Evolutionary conservation across 2,888 invertebrate species (phyloP), one percentile per base, ranked within the genome.

Genomic region (Erannis defoliaria): DNA sequence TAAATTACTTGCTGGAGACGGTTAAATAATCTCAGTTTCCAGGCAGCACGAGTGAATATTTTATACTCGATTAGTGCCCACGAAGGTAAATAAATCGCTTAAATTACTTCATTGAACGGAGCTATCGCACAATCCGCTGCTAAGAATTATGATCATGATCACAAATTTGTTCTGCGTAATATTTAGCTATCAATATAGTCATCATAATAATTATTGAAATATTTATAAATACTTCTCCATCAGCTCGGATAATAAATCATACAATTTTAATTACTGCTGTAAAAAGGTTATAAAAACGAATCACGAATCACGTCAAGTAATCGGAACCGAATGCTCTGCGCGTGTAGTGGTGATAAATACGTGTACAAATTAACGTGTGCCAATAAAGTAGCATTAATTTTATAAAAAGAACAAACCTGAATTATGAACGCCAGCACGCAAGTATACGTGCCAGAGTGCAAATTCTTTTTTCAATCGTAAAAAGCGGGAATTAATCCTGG

Each of bases 1-100:
- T 91, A 90, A 91, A 90, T 91, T 86, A 86, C 86, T 82, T 72
- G 81, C 69, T 75, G 79, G 81, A 78, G 79, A 82, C 77, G 78
- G 80, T n/a, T n/a, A n/a, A n/a, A 84, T 85, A 86, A 86, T 86
- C 83, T 79, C 80, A 82, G 81, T 81, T 84, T 80, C 76, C 75
- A 78, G 79, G 81, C 74, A 78, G 81, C 77, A 81, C 76, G 79
- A 84, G 84, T 86, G 89, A 86, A 89, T 86, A 86, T 86, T 86
- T 86, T 81, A 86, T 80, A 78, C 76, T 73, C 76, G 79, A 85
- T 88, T 84, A 82, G 81, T 85, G 81, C 68, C 76, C 66, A 74
- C 64, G 62, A 79, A 85, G 82, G 82, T 85, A 85, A 86, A 88
- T 86, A 85, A 81, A 80, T 76, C 67, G 67, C 73, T 75, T 70